Evolutionary conservation across 1,140 invertebrate genomes (phyloP), one percentile per base, ranked within the genome.

Genomic region (Pseudomyrmex cubaensis): DNA sequence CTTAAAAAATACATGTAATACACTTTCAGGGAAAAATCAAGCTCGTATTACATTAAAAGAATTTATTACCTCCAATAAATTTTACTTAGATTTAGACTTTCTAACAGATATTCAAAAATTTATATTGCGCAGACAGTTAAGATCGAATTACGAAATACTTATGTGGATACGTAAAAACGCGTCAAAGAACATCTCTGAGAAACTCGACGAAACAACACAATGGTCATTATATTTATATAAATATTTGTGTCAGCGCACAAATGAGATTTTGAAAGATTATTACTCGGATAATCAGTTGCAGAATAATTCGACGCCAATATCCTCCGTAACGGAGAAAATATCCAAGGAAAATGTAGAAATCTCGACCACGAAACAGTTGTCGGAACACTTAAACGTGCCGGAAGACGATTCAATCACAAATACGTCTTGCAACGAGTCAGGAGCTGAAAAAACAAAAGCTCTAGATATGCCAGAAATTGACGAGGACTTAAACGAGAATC

Each of bases 31-130:
- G 35, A 35, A 35, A 35, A 7, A 7, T 35, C 35, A 35, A 35
- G 2, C 25, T 25, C 25, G 25, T 0, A 7, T 1, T 35, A 35
- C 25, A 44, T 12, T n/a, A 44, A 20, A 72, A 5, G 0, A 72
- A 20, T 3, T 20, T 56, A 12, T 8, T 17, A 13, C 5, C 15
- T 10, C 2, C 22, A 13, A 35, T 35, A 35, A 35, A 7, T 35
- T 35, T 35, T 35, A 46, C 7, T 72, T 56, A 17, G 15, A 54
- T 63, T n/a, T 85, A 0, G 44, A 22, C 9, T 50, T 54, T 76
- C n/a, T 87, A 4, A 82, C 84, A 15, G 64, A 54, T n/a, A 59
- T 56, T 12, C 70, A 87, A 9, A 87, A 76, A 64, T 10, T 66
- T 22, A 1, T 66, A 17, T 74, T 87, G 54, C 0, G n/a, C 4